Conservation (phyloP, 1,140 invertebrate genomes). For the Chionoecetes opilio region DNA sequence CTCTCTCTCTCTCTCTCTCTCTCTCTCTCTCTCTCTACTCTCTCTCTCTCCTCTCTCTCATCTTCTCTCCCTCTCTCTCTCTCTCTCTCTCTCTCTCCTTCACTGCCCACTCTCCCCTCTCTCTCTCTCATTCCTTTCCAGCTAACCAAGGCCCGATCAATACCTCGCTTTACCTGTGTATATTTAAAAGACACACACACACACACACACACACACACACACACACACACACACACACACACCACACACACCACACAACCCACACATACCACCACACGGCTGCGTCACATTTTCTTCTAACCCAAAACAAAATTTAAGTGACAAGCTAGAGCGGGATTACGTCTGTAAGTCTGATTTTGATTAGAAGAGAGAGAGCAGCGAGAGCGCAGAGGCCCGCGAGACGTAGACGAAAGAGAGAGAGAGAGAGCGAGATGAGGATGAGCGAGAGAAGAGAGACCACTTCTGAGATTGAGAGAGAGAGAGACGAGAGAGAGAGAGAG, state of each 20-base stretch:
- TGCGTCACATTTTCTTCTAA: background rate
- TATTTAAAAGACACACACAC: background rate
- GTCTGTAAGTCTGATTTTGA: too few species aligned
- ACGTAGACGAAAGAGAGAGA: background rate
- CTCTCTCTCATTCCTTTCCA: background rate
- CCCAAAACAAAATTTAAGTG: background rate
- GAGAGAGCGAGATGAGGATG: background rate
- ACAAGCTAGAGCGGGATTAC: background rate
- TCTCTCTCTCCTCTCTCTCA: background rate
- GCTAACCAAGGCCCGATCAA: background rate
- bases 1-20: background rate
- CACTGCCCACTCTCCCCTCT: background rate
- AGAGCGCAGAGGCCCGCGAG: background rate
- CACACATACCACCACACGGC: background rate
- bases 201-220: conserved; percentile 43
- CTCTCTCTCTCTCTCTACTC: background rate
- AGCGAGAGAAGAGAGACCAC: background rate
- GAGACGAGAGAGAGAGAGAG: too few species aligned
- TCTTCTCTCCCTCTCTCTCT: background rate
- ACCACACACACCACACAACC: conserved; percentile 35
- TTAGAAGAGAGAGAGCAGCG: background rate
- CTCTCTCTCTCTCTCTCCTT: conserved; percentile 24
- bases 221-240: conserved; percentile 40
- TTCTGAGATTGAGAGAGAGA: background rate
- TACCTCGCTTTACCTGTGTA: background rate